phyloP scores from a whole-genome alignment of 2,888 invertebrate species.

The Cordilura impudica region DNA sequence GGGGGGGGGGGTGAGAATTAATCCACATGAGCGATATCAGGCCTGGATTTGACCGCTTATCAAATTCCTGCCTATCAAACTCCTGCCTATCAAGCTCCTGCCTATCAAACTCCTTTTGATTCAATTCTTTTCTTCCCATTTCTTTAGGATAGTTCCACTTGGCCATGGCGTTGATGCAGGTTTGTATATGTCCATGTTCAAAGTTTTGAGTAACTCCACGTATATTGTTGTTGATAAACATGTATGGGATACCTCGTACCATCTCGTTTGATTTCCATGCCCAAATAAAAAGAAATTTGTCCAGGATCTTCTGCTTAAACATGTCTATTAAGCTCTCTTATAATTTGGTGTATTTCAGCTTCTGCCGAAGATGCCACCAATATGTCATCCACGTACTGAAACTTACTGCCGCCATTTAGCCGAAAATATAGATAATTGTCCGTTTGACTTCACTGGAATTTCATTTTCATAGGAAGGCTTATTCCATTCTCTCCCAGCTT shows the following conservation, averaged over 20 bases:
- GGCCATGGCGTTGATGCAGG: slow-evolving; percentile 44
- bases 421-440: slow-evolving; percentile 46
- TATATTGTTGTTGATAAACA: slow-evolving; percentile 47
- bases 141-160: slow-evolving; percentile 41
- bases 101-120: too few species aligned
- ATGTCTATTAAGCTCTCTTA: slow-evolving; percentile 38
- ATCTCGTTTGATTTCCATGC: slow-evolving; percentile 49
- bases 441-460: slow-evolving; percentile 21
- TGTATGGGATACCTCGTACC: slow-evolving; percentile 33
- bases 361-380: slow-evolving; percentile 41
- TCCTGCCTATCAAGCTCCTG: slow-evolving; percentile 49
- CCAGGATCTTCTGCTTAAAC: slow-evolving; percentile 55
- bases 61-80: slow-evolving; percentile 46
- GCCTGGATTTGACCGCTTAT: slow-evolving; percentile 44
- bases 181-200: slow-evolving; percentile 33
- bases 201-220: slow-evolving; percentile 22
- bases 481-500: slow-evolving; percentile 49
- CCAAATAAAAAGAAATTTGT: slow-evolving; percentile 47
- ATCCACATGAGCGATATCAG: slow-evolving; percentile 42
- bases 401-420: slow-evolving; percentile 4
- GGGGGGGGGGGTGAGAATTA: slow-evolving; percentile 39
- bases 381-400: slow-evolving; percentile 51
- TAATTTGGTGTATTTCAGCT: slow-evolving; percentile 25
- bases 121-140: slow-evolving; percentile 18
- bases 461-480: slow-evolving; percentile 22